Evolutionary conservation across 1,140 invertebrate species (phyloP), one percentile per base, ranked within the genome.

Genomic region (Ceratoteleas bidentatus): DNA sequence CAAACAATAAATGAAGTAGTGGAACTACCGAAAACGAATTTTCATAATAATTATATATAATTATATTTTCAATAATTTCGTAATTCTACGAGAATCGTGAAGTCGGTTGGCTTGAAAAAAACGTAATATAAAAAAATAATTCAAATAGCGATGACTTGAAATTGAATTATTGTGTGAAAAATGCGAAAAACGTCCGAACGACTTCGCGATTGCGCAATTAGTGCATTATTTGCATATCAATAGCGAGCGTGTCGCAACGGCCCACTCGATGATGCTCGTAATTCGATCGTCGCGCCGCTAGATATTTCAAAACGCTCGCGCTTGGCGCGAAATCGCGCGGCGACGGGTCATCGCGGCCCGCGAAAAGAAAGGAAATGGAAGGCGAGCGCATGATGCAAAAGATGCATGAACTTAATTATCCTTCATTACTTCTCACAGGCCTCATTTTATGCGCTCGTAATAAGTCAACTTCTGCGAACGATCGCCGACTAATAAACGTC

Each of bases 341-440:
- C 6, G 34, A 24, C 24, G 24, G 62, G 72, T 75, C 53, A 75
- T 60, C 53, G 60, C 34, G 61, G 36, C 24, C 32, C 34, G 33
- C 50, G 73, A 62, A 68, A 76, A 54, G 73, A 76, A 76, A 76
- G 73, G 73, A 66, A 75, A 62, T 76, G 62, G 73, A 76, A 76
- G 64, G 64, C 38, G 40, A 75, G n/a, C 47, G 24, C 45, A 43
- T 47, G 57, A 57, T 52, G 74, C 57, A 58, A 77, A 69, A 64
- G 58, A 77, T 70, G 52, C 65, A 64, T 45, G 36, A 65, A 77
- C 52, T 77, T 77, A 77, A 77, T 77, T 77, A 77, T 57, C 56
- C 62, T 40, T 70, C 57, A 77, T 69, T 69, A 52, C 50, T 2
- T 69, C 49, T 69, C 40, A 15, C 45, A 24, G 24, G 24, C 24